phyloP scores from a whole-genome alignment of 2,888 invertebrate species.

The Busseola fusca region DNA sequence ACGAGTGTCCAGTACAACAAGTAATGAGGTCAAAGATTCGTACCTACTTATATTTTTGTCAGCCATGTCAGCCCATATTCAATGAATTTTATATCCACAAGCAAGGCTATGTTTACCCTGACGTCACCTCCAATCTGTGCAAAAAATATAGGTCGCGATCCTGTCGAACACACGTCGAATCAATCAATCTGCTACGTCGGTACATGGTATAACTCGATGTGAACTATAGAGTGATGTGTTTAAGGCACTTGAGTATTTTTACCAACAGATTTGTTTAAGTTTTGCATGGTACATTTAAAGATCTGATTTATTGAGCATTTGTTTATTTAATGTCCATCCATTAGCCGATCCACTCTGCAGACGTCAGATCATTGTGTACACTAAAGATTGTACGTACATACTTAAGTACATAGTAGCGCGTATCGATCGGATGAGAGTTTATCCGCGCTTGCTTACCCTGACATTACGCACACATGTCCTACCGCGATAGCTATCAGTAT shows the following conservation, averaged over 20 bases:
- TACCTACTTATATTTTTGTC: conserved; percentile 34
- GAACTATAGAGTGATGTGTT: conserved; percentile 23
- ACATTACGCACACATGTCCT: conserved; percentile 62
- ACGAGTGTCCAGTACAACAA: conserved; percentile 28
- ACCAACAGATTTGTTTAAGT: conserved; percentile 41
- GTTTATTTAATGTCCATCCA: conserved; percentile 57
- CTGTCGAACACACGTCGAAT: conserved; percentile 64
- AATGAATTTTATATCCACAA: conserved; percentile 69
- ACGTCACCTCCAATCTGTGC: conserved; percentile 67
- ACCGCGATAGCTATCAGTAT: conserved; percentile 64
- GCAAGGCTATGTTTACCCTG: conserved; percentile 69
- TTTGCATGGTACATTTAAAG: conserved; percentile 40
- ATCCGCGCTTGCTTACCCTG: conserved; percentile 61
- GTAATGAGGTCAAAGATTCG: conserved; percentile 51
- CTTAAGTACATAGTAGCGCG: conserved; percentile 24
- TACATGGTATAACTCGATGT: conserved; percentile 15
- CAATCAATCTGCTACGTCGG: conserved; percentile 50
- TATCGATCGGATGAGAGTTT: conserved; percentile 54
- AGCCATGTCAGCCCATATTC: conserved; percentile 56
- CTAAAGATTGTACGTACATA: conserved; percentile 18
- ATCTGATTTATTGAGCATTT: conserved; percentile 46
- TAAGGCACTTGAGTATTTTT: conserved; percentile 33
- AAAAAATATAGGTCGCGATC: conserved; percentile 62
- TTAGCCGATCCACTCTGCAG: conserved; percentile 48
- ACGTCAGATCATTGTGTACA: conserved; percentile 30